Evolutionary conservation across 2,113 vertebrate genomes (phyloP), one percentile per base, ranked within the genome.

Genomic region (Mystacornis crossleyi): DNA sequence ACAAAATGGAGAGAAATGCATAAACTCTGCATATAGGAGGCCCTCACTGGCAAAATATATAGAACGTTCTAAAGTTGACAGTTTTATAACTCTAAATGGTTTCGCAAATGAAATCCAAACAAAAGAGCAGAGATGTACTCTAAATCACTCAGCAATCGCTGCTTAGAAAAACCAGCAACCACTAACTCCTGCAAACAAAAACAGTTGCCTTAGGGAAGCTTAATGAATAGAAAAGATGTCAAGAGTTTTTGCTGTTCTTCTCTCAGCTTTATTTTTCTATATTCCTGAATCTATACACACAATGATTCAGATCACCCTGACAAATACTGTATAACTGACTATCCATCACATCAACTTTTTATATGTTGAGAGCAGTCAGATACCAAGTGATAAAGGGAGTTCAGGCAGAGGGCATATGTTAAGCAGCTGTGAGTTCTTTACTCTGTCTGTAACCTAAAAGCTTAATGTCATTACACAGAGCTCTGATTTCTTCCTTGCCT

Each of bases 381-480:
- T 89, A 92, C 67, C 70, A 45, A 97, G 89, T 89, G 93, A 96
- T 95, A 94, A 92, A 96, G 89, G 0, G 87, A 96, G 97, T 97
- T 97, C 97, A 97, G 84, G 84, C 93, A 86, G 91, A 95, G 97
- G 96, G 94, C 96, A 96, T 61, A 82, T 89, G 93, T 93, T 95
- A 94, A 97, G 90, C 96, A 97, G 96, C 96, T 95, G 96, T 20
- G 93, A 93, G 90, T 62, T 81, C 62, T 87, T 92, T 94, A 87
- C 89, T 90, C 83, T 81, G 73, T 65, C 86, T 88, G 24, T 71
- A 66, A 58, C 89, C 91, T 77, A 66, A 72, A 83, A 87, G 70
- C 93, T 92, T 85, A 85, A 92, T 71, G 90, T 69, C 83, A 88
- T 90, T 73, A 90, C 89, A 54, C 51, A 82, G 53, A 74, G 90